Evolutionary conservation across 64 coral and sea anemone genomes (phyloP).

Genomic region (Orbicella faveolata): DNA sequence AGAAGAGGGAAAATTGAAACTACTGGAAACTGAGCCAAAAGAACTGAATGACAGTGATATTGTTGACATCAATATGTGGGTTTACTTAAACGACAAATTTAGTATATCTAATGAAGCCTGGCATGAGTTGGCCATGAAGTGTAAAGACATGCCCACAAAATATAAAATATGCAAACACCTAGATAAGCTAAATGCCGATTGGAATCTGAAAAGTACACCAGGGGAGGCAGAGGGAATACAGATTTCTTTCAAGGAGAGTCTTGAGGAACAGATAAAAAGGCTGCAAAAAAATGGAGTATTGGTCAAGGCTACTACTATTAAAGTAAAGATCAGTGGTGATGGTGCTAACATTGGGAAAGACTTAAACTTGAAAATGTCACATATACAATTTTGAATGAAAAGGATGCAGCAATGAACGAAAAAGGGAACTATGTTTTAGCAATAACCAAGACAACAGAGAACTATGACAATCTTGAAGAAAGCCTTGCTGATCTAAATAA

Average conservation of each 20-base stretch:
- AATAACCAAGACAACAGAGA: conserved; percentile 26
- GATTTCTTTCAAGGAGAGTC: conserved; percentile 43
- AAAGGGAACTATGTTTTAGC: conserved; percentile 30
- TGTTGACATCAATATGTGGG: conserved; percentile 20
- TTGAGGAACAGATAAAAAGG: background rate
- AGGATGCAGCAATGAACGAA: background rate
- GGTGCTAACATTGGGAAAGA: conserved; percentile 28
- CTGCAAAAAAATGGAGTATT: background rate
- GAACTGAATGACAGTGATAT: conserved; percentile 19
- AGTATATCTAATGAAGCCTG: conserved; percentile 51
- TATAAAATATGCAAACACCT: conserved; percentile 35
- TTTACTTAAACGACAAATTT: conserved; percentile 51
- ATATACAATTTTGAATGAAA: conserved; percentile 45
- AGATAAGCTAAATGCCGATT: conserved; percentile 9
- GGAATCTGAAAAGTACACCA: conserved; percentile 40
- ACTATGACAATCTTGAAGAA: conserved; percentile 15
- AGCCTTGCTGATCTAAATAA: conserved; percentile 25
- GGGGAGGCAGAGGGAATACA: conserved; percentile 30
- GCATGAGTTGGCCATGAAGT: conserved; percentile 49
- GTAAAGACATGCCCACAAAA: conserved; percentile 24
- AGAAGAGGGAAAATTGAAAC: background rate
- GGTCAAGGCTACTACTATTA: background rate
- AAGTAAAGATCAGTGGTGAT: conserved; percentile 31
- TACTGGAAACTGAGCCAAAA: background rate
- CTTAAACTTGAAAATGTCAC: conserved; percentile 31